These are phyloP conservation scores for Harpagoxenus sublaevis DNA, from an alignment of 2,888 invertebrate species.

Conservation along the genomic window DNA sequence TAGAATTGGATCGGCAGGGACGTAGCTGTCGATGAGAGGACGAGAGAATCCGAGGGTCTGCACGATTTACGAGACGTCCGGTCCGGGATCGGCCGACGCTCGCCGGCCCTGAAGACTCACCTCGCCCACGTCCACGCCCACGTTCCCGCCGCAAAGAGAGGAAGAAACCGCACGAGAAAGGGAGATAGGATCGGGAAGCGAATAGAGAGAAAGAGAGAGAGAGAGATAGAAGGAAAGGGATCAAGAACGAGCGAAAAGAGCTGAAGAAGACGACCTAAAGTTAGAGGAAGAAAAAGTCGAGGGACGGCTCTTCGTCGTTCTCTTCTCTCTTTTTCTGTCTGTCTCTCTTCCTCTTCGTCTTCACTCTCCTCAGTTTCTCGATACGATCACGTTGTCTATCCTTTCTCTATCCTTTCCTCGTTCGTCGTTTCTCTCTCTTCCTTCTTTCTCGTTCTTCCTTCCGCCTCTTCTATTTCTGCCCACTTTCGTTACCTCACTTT, in stretches of 20 bases:
- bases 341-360: slow-evolving; percentile 32
- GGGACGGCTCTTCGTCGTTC: slow-evolving; percentile 2
- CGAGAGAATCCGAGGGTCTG: slow-evolving; percentile 51
- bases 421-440: slow-evolving; percentile 12
- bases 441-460: slow-evolving; percentile 38
- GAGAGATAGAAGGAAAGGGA: background rate
- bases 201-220: background rate
- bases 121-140: slow-evolving; percentile 78
- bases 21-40: slow-evolving; percentile 55
- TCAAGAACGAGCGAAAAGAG: slow-evolving; percentile 15
- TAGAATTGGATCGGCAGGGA: slow-evolving; percentile 62
- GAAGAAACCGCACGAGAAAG: slow-evolving; percentile 39
- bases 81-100: slow-evolving; percentile 72
- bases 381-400: background rate
- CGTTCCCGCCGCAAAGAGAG: slow-evolving; percentile 65
- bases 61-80: slow-evolving; percentile 72
- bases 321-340: slow-evolving; percentile 6
- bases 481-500: slow-evolving; percentile 43
- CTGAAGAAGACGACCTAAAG: slow-evolving; percentile 34
- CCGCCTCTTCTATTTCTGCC: slow-evolving; percentile 7
- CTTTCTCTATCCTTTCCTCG: slow-evolving; percentile 23
- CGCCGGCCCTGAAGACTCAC: slow-evolving; percentile 76
- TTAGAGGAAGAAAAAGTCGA: slow-evolving; percentile 33
- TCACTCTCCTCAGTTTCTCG: background rate
- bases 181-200: slow-evolving; percentile 38